Evolutionary conservation across 2,888 invertebrate genomes (phyloP).

Genomic region (Tetropium fuscum): DNA sequence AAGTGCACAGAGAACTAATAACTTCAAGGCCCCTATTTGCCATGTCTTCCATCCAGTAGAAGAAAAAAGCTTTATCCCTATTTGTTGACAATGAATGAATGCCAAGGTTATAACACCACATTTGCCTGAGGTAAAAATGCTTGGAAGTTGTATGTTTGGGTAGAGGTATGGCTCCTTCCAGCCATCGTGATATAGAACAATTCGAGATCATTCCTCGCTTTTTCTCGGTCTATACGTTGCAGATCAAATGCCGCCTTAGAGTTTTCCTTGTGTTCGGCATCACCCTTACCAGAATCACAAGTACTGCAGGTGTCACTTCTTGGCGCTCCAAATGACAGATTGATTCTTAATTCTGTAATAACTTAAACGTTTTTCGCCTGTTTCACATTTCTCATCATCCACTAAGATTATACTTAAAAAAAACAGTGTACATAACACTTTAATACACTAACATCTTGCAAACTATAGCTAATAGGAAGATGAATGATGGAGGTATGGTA

Average conservation of each 20-base stretch:
- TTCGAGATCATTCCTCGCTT: slow-evolving; percentile 13
- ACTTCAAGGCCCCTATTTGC: background rate
- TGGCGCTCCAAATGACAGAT: slow-evolving; percentile 11
- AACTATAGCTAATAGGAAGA: background rate
- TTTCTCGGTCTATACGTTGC: slow-evolving; percentile 25
- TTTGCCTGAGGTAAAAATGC: no score
- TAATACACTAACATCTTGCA: no score
- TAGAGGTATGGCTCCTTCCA: no score
- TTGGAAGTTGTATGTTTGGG: no score
- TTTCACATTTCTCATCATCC: no score
- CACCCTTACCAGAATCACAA: slow-evolving; percentile 12
- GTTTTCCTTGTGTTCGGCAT: slow-evolving; percentile 28
- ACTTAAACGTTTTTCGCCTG: no score
- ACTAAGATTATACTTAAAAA: no score
- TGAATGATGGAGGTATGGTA: background rate
- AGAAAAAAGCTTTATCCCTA: background rate
- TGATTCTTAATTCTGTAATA: no score
- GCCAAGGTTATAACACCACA: background rate
- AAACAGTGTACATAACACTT: no score
- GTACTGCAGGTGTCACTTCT: slow-evolving; percentile 15
- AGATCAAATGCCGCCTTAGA: slow-evolving; percentile 26
- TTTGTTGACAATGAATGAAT: background rate
- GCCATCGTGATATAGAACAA: slow-evolving; percentile 37
- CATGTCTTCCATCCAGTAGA: background rate
- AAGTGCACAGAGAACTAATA: slow-evolving; percentile 1